Evolutionary conservation across 1,140 invertebrate species (phyloP).

Genomic region (Polypedilum vanderplanki): DNA sequence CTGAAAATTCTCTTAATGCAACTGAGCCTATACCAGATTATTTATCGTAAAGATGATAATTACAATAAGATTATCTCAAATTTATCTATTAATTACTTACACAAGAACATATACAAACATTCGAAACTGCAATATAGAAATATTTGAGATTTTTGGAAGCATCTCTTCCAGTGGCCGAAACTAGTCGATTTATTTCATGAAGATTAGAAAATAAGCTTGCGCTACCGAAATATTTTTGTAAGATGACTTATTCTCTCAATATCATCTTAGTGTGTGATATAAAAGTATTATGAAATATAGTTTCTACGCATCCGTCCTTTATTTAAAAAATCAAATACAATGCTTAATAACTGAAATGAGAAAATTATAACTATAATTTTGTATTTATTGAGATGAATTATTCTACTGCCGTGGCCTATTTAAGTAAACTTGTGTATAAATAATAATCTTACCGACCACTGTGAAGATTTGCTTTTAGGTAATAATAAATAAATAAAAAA

Average conservation of each 20-base stretch:
- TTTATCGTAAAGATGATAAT: slow-evolving; percentile 37
- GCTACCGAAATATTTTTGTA: not conserved
- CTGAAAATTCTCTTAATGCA: slow-evolving; percentile 53
- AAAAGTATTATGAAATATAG: not conserved
- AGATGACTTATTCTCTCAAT: not conserved
- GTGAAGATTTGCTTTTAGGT: not conserved
- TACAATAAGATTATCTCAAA: not conserved
- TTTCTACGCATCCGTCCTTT: not conserved
- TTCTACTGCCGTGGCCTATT: not conserved
- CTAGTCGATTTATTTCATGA: slow-evolving; percentile 20
- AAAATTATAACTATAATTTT: not conserved
- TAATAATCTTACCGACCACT: not conserved
- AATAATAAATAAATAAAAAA: too few species aligned
- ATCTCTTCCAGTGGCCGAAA: slow-evolving; percentile 13
- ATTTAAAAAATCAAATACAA: not conserved
- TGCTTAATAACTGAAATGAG: not conserved
- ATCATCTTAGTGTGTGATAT: not conserved
- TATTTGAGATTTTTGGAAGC: not conserved
- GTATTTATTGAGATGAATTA: slow-evolving; percentile 4
- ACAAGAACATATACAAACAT: not conserved
- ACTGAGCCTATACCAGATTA: slow-evolving; percentile 48
- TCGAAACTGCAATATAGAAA: not conserved
- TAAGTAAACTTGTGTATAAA: not conserved
- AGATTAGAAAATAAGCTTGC: slow-evolving; percentile 13
- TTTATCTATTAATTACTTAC: not conserved